Base-by-base conservation (phyloP, 2,888 invertebrate genomes). In the Atrina japonica region DNA sequence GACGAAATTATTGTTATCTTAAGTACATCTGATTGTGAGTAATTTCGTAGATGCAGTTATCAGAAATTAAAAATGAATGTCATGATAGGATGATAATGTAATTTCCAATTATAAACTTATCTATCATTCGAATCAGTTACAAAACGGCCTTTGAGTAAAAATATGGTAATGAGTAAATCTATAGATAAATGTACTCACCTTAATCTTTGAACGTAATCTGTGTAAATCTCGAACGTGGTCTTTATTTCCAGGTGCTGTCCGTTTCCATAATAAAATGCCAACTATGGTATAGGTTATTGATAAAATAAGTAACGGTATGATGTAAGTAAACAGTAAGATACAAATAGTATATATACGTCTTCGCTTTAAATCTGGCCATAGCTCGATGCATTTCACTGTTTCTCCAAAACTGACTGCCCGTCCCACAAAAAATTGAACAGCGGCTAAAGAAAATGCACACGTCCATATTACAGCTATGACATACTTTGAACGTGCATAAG, bases 231-330 rank as follows among this genome's bases (percentile, higher is more conserved):
- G 76, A 7, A 82, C 83, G 11, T 88, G 84, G 73, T 92, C 90
- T 0, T 91, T 91, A 76, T 92, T 91, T 3, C 92, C 92, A 0
- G 92, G 92, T 0, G 91, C 84, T 6, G 90, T 89, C 27, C 91
- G 83, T 49, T 89, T 84, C 91, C 92, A 92, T 76, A 92, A 86
- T 64, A 90, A 85, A 75, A 88, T 84, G 21, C 90, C 91, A 30
- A 92, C 91, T 66, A 90, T 87, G 45, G 90, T 83, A 81, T 92
- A 92, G 11, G 91, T 91, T 75, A 90, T 88, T 2, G 89, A 87
- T 25, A 92, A 87, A n/a, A 90, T 88, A n/a, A 87, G 61, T 68
- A 92, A 84, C 0, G 92, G 92, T 21, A 92, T 79, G 14, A 90
- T 79, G 82, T 90, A 90, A 14, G 89, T 89, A 49, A 86, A 77